phyloP scores from a whole-genome alignment of 2,888 invertebrate genomes.

The Acronicta psi region DNA sequence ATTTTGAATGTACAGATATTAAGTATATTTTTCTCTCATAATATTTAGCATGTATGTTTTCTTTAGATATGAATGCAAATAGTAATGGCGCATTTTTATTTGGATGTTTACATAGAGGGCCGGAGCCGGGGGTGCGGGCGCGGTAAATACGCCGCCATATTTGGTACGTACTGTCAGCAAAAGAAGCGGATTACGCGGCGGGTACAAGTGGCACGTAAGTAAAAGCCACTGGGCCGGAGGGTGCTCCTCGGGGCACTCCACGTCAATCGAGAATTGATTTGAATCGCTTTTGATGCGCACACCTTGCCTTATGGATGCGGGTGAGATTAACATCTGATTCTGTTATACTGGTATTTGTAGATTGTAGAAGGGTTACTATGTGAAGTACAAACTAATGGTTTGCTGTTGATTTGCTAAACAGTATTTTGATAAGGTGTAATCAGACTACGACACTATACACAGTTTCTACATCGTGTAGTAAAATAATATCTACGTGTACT shows the following conservation, averaged over 20 bases:
- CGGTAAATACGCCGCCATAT: constrained; percentile 81
- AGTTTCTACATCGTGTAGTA: no score
- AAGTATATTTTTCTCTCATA: constrained; percentile 71
- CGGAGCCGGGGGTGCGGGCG: constrained; percentile 52
- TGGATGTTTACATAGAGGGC: constrained; percentile 87
- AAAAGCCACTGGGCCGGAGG: constrained; percentile 63
- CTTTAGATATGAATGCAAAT: constrained; percentile 89
- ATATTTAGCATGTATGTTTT: constrained; percentile 88
- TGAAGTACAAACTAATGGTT: background rate
- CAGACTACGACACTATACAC: no score
- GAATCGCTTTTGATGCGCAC: constrained; percentile 37
- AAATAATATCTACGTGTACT: no score
- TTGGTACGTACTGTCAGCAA: constrained; percentile 82
- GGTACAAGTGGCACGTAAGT: constrained; percentile 63
- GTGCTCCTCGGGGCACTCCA: constrained; percentile 45
- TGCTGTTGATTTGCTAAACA: background rate
- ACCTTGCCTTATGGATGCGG: constrained; percentile 21
- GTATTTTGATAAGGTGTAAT: background rate
- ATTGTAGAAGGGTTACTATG: background rate
- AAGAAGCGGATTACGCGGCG: constrained; percentile 61
- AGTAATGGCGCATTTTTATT: constrained; percentile 89
- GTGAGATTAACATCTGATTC: constrained; percentile 1
- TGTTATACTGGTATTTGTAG: background rate
- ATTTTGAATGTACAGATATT: constrained; percentile 34
- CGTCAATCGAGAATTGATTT: constrained; percentile 40